Evolutionary conservation across 2,888 invertebrate genomes (phyloP), one percentile per base, ranked within the genome.

Genomic region (Ichneumon xanthorius): DNA sequence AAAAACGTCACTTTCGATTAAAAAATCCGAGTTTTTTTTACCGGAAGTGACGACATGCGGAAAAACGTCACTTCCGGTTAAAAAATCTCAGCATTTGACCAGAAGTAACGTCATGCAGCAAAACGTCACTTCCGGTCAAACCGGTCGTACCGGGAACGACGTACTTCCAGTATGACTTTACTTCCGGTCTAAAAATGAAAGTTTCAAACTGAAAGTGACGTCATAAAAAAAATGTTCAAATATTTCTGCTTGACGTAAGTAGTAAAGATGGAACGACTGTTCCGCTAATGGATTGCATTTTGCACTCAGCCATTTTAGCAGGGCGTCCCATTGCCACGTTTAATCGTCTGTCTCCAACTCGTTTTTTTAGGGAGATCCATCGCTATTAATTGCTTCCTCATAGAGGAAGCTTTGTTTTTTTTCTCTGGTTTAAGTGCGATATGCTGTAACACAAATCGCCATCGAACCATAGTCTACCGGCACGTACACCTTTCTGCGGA

Each of bases 261-360:
- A 14, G 63, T 30, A 30, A 16, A 33, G 33, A 26, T 11, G 22
- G 7, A 63, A 22, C 55, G 63, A 63, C 63, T 16, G 33, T 33
- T 63, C 33, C 63, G 63, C 33, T 63, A 63, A 63, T 33, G 63
- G 63, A 63, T 30, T 63, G 19, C 33, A 11, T 30, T 63, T 55
- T 22, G 2, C 2, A 22, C 55, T 55, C 22, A 11, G 19, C 3
- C 7, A 9, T 55, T 55, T 22, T 22, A 55, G 11, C 40, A 40
- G 40, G 4, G 22, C 22, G 55, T 22, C 3, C 55, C 2, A 22
- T 22, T 55, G 9, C 22, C 22, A 6, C 11, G 3, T 22, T 55
- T 22, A 55, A 22, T 55, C 9, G 9, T 55, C 3, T 7, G 7
- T 22, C 55, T 9, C 55, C 22, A 9, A 55, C 53, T 7, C 7